Base-by-base conservation (phyloP, 2,888 invertebrate species). In the Mythimna lalbum region DNA sequence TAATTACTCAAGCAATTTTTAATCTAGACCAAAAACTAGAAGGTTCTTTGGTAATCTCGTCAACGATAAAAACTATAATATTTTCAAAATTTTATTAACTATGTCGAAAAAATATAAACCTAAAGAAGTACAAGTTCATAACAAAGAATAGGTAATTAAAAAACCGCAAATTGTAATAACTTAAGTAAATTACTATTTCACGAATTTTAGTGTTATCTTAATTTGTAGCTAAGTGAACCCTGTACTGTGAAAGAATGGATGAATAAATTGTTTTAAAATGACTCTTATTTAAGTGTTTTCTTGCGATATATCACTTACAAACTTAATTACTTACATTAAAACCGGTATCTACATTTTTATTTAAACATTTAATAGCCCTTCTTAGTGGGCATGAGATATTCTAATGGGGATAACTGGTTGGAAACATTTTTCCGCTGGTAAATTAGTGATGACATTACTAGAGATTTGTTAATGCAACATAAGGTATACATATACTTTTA, bases 361-460 rank as follows among this genome's bases (percentile, higher is more conserved):
- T 50, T 55, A 62, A 65, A 53, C 4, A 75, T 53, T 69, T 71
- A 69, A 72, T 70, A 66, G 60, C 50, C 31, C 27, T 69, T 56
- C 23, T 52, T 27, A 63, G 47, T 70, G 39, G 65, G 53, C 71
- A 73, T 63, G 53, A 64, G 57, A 68, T 68, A 75, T 81, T 75
- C 73, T 81, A 81, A 82, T 71, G 69, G 33, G 43, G 52, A 23
- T 57, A 66, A 63, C 50, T 57, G 56, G 56, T 66, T 74, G 36
- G 49, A 66, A 52, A 62, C 21, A 59, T 66, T 55, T 69, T 72
- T 31, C 47, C 31, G 47, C 59, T 66, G 60, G 64, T 77, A 63
- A 77, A 82, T 83, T 77, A 83, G 55, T 69, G 66, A 62, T 23
- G 72, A 31, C 49, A 69, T 84, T 75, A 80, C 27, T 9, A 50